Evolutionary conservation across 30 jellyfish, hydroid and myxozoan genomes (phyloP), one percentile per base, ranked within the genome.

Genomic region (Phacellophora camtschatica): DNA sequence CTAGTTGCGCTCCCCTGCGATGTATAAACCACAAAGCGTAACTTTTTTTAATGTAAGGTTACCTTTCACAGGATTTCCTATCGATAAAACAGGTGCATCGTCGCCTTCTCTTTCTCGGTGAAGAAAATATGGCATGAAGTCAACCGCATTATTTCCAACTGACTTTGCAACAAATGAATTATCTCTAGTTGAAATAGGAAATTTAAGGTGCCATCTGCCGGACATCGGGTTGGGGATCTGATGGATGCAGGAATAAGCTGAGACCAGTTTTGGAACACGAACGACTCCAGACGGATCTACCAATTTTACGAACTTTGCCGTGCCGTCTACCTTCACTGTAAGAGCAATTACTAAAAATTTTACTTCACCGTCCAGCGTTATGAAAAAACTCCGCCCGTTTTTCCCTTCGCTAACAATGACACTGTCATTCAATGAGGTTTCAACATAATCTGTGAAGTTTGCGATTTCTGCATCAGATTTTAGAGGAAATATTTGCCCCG

Each of bases 401-500:
- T 59, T 77, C 36, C 97, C 97, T 32, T 92, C 63, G n/a, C 59
- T 58, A 3, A 88, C 74, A 29, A 61, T 63, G 2, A 82, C 66
- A 10, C 79, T 85, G 63, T 55, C 79, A 39, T 54, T 30, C 67
- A 88, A 66, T 18, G 88, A 37, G 71, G 49, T 78, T 37, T 53
- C 77, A 10, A 88, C 95, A 49, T 53, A 71, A 56, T 76, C 88
- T 30, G 65, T 80, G 77, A 76, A 88, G 22, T 62, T 33, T 31
- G 49, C 50, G 25, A 82, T 42, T 35, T 73, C 90, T 0, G 77
- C 62, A 19, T 71, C 59, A 18, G 59, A 84, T 30, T 45, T 16
- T 4, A 73, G 66, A 1, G 90, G 84, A 46, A 80, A 74, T 5
- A 82, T 75, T 41, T 88, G 91, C 10, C 97, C 97, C 15, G 97